Evolutionary conservation across 2,797 vertebrate species (phyloP).

Genomic region (Melanotaenia nigrans): DNA sequence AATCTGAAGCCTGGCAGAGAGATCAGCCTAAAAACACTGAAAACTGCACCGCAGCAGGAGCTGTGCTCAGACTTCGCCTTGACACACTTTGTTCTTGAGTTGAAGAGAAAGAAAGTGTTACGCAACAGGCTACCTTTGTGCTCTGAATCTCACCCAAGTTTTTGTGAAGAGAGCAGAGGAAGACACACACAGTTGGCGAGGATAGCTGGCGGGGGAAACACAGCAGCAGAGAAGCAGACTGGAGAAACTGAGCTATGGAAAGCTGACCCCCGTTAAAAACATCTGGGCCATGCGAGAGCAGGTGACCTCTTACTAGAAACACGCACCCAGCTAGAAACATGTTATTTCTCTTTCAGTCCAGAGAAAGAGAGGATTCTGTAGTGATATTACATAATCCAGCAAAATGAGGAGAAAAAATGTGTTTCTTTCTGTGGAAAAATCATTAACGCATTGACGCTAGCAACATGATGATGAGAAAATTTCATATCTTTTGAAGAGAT

Average conservation of each 20-base stretch:
- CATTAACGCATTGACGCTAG: constrained; percentile 28
- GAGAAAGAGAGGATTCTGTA: constrained; percentile 41
- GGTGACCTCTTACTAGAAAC: constrained; percentile 75
- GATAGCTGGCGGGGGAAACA: constrained; percentile 46
- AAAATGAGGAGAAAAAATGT: constrained; percentile 7
- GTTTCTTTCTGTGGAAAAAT: constrained; percentile 18
- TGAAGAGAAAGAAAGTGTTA: constrained; percentile 54
- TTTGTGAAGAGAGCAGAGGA: constrained; percentile 33
- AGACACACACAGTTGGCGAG: constrained; percentile 66
- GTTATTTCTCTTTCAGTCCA: constrained; percentile 58
- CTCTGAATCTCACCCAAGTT: constrained; percentile 73
- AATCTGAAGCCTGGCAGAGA: constrained; percentile 24
- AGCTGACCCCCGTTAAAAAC: constrained; percentile 69
- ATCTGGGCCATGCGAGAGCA: constrained; percentile 72
- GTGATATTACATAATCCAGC: constrained; percentile 22
- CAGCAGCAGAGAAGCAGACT: constrained; percentile 53
- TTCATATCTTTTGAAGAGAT: constrained; percentile 32
- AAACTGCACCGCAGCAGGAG: constrained; percentile 12
- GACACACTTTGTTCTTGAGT: constrained; percentile 48
- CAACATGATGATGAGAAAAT: background rate
- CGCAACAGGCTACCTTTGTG: constrained; percentile 66
- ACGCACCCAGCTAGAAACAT: constrained; percentile 60
- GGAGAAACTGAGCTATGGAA: constrained; percentile 66
- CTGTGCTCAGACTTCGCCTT: constrained; percentile 40
- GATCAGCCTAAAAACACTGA: constrained; percentile 16